Evolutionary conservation across 2,888 invertebrate species (phyloP).

Genomic region (Isotomurus palustris): DNA sequence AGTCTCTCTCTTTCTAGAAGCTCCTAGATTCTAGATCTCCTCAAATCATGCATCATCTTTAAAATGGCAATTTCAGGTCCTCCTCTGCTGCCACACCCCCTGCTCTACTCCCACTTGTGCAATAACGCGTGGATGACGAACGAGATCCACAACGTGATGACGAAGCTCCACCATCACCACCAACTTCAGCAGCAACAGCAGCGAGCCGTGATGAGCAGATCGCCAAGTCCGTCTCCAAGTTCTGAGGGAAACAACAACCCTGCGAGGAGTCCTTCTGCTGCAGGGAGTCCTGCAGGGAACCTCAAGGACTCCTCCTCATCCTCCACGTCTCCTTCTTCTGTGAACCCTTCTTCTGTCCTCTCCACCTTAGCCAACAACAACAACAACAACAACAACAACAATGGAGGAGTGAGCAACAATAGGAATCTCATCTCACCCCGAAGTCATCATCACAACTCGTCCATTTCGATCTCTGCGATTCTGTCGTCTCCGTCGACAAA

Average conservation of each 20-base stretch:
- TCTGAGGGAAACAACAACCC: background rate
- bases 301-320: no score
- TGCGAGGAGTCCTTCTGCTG: slow-evolving; percentile 1
- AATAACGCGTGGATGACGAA: slow-evolving; percentile 46
- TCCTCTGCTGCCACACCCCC: slow-evolving; percentile 41
- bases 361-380: slow-evolving; percentile 26
- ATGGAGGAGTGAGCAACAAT: background rate
- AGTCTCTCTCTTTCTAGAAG: background rate
- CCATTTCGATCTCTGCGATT: slow-evolving; percentile 8
- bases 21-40: background rate
- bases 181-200: slow-evolving; percentile 36
- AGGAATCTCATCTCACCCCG: slow-evolving; percentile 31
- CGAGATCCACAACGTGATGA: slow-evolving; percentile 45
- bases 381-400: slow-evolving; percentile 5
- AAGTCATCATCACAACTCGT: slow-evolving; percentile 13
- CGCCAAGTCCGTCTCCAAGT: slow-evolving; percentile 26
- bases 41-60: background rate
- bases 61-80: slow-evolving; percentile 13
- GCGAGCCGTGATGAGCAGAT: background rate
- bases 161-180: slow-evolving; percentile 43
- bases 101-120: slow-evolving; percentile 44
- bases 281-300: slow-evolving; percentile 16
- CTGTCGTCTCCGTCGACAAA: slow-evolving; percentile 17
- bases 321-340: no score
- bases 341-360: no score